Base-by-base conservation (phyloP, 2,113 vertebrate species). In the Fulmarus glacialis region DNA sequence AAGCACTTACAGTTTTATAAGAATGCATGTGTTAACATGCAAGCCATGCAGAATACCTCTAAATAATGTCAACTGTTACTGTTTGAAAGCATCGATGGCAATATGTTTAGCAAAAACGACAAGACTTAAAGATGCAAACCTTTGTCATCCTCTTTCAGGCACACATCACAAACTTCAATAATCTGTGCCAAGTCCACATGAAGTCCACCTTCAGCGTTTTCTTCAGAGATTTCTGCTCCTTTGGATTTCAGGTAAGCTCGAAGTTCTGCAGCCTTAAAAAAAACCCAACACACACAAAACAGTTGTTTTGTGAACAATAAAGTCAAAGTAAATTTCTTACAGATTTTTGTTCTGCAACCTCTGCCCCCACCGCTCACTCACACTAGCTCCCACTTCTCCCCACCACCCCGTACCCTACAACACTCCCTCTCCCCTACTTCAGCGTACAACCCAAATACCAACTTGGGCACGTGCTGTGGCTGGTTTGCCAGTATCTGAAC, bases 121-220 rank as follows among this genome's bases (percentile, higher is more conserved):
- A 52, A 11, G 18, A 50, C 18, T 48, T 11, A 47, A 42, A 84
- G 66, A 75, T 60, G 93, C 98, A 91, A 96, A 99, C 99, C 99
- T 99, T 99, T 99, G 94, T 99, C 99, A 89, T 99, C 99, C 8
- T 99, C 99, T 71, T 99, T 99, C 80, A 99, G 98, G 95, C 99
- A 99, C 19, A 99, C 99, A 60, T 99, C 99, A 86, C 99, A 99
- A 5, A 98, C 99, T 97, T 99, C 99, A n/a, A 99, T 99, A 74
- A 99, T 99, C 82, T 99, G 99, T 90, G 99, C 99, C 96, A 99
- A 97, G 96, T 99, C 99, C 45, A 99, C 98, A 62, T 99, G 99
- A 79, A 99, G 99, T 52, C 99, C 99, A 40, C 99, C 99, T 95
- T 99, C 99, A 1, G 99, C 98, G 8, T 99, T 99, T 93, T 99